Conservation (phyloP, 2,888 invertebrate species). For the Chorisops tibialis region DNA sequence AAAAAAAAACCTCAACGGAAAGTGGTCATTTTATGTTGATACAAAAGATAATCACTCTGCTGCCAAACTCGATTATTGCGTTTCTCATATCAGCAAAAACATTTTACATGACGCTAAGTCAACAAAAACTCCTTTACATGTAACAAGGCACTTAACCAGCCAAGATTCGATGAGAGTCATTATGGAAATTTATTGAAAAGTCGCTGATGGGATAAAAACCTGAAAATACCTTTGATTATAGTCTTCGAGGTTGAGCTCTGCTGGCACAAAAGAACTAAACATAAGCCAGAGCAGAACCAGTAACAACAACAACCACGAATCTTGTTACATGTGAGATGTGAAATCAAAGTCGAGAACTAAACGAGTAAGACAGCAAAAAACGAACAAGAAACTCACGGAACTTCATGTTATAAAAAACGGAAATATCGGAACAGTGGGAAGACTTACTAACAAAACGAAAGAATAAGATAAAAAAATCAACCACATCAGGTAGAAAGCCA, state of each 20-base stretch:
- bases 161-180: constrained; percentile 24
- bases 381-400: background rate
- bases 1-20: too few relatives aligned
- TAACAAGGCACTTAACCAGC: constrained; percentile 23
- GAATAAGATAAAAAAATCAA: background rate
- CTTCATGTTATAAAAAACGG: constrained; percentile 5
- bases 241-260: background rate
- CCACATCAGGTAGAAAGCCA: background rate
- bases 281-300: background rate
- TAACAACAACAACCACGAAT: constrained; percentile 6
- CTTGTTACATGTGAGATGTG: constrained; percentile 12
- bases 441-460: background rate
- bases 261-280: background rate
- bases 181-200: constrained; percentile 28
- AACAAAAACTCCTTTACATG: constrained; percentile 25
- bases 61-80: constrained; percentile 4
- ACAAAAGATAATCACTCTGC: constrained; percentile 23
- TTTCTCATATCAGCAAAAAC: background rate
- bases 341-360: constrained; percentile 16
- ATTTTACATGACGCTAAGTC: constrained; percentile 11
- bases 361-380: constrained; percentile 14
- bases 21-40: constrained; percentile 23
- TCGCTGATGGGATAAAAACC: constrained; percentile 26
- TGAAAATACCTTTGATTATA: constrained; percentile 26
- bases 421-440: background rate